These are phyloP conservation scores for Drosophila planitibia DNA, from an alignment of 2,888 invertebrate genomes.

Conservation along the genomic window DNA sequence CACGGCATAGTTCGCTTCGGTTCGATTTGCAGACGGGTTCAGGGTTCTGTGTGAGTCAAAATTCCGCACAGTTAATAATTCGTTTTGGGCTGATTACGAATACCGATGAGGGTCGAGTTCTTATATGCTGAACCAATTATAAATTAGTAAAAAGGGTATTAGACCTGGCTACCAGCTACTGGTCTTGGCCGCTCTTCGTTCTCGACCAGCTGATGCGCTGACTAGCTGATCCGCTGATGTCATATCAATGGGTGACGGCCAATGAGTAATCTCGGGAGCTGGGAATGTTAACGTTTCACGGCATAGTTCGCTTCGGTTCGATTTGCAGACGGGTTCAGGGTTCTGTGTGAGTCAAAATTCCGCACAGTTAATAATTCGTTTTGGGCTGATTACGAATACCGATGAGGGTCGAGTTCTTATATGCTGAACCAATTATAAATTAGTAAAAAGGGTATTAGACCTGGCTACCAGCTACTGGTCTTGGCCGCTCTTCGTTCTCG, in stretches of 20 bases:
- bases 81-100: neutral
- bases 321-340: neutral
- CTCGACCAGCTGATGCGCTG: slow-evolving; percentile 12
- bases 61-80: neutral
- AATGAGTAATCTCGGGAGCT: slow-evolving; percentile 17
- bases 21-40: neutral
- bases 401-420: neutral
- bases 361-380: neutral
- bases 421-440: neutral
- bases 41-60: neutral
- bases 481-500: slow-evolving; percentile 28
- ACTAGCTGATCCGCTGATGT: slow-evolving; percentile 59
- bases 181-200: slow-evolving; percentile 54
- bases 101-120: neutral
- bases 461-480: slow-evolving; percentile 67
- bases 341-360: neutral
- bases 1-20: neutral
- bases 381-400: neutral
- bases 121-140: neutral
- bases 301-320: neutral
- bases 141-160: no score
- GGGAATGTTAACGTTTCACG: slow-evolving; percentile 16
- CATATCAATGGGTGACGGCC: slow-evolving; percentile 42
- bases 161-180: slow-evolving; percentile 56
- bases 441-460: no score